Conservation (phyloP, 2,113 vertebrate genomes). For the Caloenas nicobarica region DNA sequence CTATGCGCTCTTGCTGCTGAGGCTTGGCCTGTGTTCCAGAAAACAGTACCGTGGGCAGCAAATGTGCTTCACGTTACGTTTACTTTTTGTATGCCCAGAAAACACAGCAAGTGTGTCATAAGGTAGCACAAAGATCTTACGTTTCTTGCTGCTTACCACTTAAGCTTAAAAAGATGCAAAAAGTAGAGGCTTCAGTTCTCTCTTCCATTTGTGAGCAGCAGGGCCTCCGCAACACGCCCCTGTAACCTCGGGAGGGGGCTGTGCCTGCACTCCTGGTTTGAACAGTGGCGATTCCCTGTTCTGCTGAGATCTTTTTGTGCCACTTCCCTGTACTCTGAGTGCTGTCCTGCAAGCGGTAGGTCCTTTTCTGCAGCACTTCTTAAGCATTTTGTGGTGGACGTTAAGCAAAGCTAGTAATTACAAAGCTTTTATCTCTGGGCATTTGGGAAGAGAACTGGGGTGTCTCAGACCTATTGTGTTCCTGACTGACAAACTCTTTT, state of each 20-base stretch:
- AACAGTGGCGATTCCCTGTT: neutral
- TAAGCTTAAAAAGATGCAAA: neutral
- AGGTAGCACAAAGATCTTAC: neutral
- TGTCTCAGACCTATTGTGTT: neutral
- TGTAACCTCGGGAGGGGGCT: neutral
- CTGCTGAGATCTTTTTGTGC: neutral
- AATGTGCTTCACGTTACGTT: neutral
- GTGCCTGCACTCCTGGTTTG: neutral
- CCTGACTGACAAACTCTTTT: neutral
- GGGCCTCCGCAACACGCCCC: neutral
- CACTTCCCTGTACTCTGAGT: neutral
- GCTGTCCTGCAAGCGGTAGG: neutral
- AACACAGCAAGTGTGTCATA: neutral
- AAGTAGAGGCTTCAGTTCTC: neutral
- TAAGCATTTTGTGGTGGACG: neutral
- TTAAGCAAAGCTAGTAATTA: neutral
- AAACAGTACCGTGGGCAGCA: neutral
- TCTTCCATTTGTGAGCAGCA: rapidly evolving
- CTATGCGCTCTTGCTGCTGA: neutral
- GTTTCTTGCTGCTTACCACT: neutral
- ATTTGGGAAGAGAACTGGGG: neutral
- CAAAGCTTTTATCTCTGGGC: neutral
- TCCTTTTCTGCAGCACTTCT: neutral
- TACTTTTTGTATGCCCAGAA: neutral
- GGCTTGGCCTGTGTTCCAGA: neutral